These are phyloP conservation scores for Aleiodes leptofemur DNA, from an alignment of 2,888 invertebrate species.

Conservation along the genomic window DNA sequence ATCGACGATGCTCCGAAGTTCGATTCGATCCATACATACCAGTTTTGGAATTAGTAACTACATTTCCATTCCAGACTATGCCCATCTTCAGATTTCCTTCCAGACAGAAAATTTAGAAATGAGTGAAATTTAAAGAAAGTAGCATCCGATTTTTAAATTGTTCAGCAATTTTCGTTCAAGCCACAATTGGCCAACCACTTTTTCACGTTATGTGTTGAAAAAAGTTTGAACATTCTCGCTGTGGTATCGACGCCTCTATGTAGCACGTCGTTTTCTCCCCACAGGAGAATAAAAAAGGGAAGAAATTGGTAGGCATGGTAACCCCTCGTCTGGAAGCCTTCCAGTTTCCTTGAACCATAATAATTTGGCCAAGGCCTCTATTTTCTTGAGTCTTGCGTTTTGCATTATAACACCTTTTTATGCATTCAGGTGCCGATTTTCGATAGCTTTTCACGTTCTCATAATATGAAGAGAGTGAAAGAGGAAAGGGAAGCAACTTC, in stretches of 20 bases:
- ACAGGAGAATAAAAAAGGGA: constrained; percentile 3
- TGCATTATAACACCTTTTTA: constrained; percentile 28
- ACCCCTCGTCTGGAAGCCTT: constrained; percentile 51
- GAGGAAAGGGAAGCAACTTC: too few relatives aligned
- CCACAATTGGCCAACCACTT: constrained; percentile 35
- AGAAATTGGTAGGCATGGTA: constrained; percentile 52
- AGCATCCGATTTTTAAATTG: constrained; percentile 26
- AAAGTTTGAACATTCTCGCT: constrained; percentile 44
- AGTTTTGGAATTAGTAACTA: too few relatives aligned
- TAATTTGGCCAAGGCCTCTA: constrained; percentile 44
- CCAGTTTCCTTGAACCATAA: constrained; percentile 55
- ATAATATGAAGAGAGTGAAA: constrained; percentile 2
- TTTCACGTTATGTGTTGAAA: constrained; percentile 41
- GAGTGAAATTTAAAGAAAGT: neutral
- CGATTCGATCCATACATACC: too few relatives aligned
- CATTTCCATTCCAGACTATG: neutral
- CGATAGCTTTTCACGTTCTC: constrained; percentile 24
- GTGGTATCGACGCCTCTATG: constrained; percentile 36
- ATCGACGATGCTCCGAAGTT: too few relatives aligned
- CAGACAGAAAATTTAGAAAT: neutral
- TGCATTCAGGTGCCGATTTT: constrained; percentile 29
- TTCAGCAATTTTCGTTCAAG: constrained; percentile 22
- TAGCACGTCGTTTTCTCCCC: constrained; percentile 34
- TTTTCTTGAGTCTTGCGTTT: constrained; percentile 19
- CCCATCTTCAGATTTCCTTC: neutral